Evolutionary conservation across 2,113 vertebrate species (phyloP), one percentile per base, ranked within the genome.

Genomic region (Cochlearius cochlearius): DNA sequence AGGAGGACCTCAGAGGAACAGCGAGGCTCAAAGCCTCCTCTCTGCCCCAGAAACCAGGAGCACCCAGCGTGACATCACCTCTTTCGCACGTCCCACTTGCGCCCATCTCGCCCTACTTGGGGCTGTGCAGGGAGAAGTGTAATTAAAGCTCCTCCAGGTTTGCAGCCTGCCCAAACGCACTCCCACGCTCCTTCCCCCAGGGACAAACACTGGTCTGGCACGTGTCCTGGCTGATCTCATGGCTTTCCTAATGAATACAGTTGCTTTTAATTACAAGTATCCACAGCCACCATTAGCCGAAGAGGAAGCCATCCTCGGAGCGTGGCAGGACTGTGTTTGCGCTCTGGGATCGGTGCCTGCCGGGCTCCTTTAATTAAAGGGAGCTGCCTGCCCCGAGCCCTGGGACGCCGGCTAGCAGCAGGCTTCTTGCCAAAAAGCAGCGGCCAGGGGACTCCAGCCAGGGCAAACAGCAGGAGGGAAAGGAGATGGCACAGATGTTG

Each of bases 261-360:
- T 27, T n/a, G 52, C 80, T 91, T 88, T 93, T 91, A 89, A 93
- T 89, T 75, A 78, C 75, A 32, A 96, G 72, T n/a, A 79, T 64
- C 66, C 92, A 43, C 63, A 52, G 73, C 43, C 78, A 34, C 22
- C 60, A 3, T 18, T 12, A 86, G 56, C 22, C 45, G 15, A 17
- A 36, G 58, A 56, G 25, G 49, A 71, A 36, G 58, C 36, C 68
- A 27, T 27, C 39, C 87, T 56, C 3, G 1, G 43, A 63, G 83
- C 0, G 21, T 0, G 21, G 47, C 78, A 69, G 60, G 67, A 14
- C n/a, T 15, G 34, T 39, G 50, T 34, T 14, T 45, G 43, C 1
- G 8, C 86, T 75, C 73, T 6, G 53, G 95, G 90, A 71, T 56
- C 63, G 0, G 30, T 72, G 82, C 86, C 86, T 66, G 67, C 32